Conservation (phyloP, 2,888 invertebrate species). For the Hydrotaea cyrtoneurina region DNA sequence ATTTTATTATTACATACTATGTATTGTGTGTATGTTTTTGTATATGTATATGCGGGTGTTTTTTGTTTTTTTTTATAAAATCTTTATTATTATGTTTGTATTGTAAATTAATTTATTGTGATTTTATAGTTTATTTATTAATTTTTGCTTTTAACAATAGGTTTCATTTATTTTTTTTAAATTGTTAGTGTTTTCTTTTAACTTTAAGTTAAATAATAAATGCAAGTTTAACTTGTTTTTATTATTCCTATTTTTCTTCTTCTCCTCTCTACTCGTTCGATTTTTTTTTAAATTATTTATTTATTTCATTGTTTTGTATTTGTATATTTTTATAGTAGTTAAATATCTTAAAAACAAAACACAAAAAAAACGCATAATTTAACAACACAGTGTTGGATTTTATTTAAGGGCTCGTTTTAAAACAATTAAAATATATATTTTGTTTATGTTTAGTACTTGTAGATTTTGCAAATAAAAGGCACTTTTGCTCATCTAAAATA, state of each 20-base stretch:
- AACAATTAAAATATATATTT: conserved; percentile 10
- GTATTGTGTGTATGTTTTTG: not conserved
- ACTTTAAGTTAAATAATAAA: conserved; percentile 44
- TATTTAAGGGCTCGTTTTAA: not conserved
- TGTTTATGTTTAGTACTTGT: conserved; percentile 33
- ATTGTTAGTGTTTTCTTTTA: not conserved
- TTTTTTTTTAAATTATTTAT: not conserved
- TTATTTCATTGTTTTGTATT: not conserved
- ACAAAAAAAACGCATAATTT: conserved; percentile 62
- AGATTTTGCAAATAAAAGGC: conserved; percentile 63
- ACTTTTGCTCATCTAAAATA: conserved; percentile 58
- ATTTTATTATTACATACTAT: conserved; percentile 3
- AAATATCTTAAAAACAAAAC: conserved; percentile 56
- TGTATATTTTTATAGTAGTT: conserved; percentile 52
- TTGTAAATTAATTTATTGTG: conserved; percentile 5
- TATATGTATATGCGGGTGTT: not conserved
- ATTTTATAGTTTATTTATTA: not conserved
- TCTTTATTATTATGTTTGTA: not conserved
- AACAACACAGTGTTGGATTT: conserved; percentile 52
- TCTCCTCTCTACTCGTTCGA: not conserved
- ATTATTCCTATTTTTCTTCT: conserved; percentile 6
- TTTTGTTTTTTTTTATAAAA: conserved; percentile 14
- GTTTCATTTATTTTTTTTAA: not conserved
- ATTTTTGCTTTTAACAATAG: not conserved
- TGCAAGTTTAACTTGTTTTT: conserved; percentile 65